Percentiles rank a stretch among this genome's conserved stretches.
These are phyloP conservation scores for Hoplodrina ambigua DNA, from an alignment of 2,888 invertebrate genomes.

Conservation along the genomic window DNA sequence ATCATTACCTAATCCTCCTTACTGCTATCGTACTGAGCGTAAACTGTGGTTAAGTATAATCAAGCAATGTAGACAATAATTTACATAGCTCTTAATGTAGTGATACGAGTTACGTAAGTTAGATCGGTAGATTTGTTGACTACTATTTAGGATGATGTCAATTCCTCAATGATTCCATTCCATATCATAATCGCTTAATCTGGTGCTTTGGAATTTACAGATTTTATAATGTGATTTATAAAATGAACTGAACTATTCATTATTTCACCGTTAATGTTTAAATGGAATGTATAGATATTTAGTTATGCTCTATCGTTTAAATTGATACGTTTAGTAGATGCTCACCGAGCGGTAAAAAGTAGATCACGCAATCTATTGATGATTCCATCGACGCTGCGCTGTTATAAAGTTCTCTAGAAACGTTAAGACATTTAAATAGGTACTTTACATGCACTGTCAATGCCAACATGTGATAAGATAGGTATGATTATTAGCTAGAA, in stretches of 20 bases:
- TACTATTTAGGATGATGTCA: constrained; percentile 21
- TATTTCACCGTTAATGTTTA: constrained; percentile 38
- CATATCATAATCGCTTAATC: constrained; percentile 36
- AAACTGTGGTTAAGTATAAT: constrained; percentile 49
- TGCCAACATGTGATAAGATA: constrained; percentile 78
- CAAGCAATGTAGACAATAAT: constrained; percentile 64
- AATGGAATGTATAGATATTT: constrained; percentile 40
- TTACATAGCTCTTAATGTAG: constrained; percentile 30
- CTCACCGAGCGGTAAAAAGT: constrained; percentile 23
- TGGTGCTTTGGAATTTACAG: constrained; percentile 59
- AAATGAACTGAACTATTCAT: constrained; percentile 51
- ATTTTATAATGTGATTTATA: constrained; percentile 26
- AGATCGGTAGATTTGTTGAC: constrained; percentile 31
- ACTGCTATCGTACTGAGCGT: constrained; percentile 43
- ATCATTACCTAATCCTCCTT: constrained; percentile 24
- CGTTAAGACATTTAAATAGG: constrained; percentile 29
- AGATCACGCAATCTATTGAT: constrained; percentile 29
- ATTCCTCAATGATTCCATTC: constrained; percentile 39
- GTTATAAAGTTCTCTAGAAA: constrained; percentile 36
- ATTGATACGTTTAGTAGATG: constrained; percentile 32
- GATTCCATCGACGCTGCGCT: constrained; percentile 26
- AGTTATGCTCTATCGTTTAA: constrained; percentile 47
- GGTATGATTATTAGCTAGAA: constrained; percentile 69
- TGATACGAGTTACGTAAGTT: constrained; percentile 36
- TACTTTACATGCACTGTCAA: constrained; percentile 65